Base-by-base conservation (phyloP, 2,888 invertebrate genomes). In the Amorpha juglandis region DNA sequence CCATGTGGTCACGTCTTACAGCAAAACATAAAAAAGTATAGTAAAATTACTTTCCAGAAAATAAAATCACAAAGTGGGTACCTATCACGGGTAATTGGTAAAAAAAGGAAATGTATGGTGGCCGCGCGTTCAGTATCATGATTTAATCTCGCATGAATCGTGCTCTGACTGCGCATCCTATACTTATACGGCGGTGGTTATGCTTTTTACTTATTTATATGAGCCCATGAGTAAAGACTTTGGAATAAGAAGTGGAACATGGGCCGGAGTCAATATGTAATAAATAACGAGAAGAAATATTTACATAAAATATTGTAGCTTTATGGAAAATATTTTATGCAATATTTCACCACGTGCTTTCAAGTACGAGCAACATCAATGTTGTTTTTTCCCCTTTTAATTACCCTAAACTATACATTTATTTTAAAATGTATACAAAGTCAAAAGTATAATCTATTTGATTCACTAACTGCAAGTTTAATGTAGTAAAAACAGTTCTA, bases 51-150 rank as follows among this genome's bases (percentile, higher is more conserved):
- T 58, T 58, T 58, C 58, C 42, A 58, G 19, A 58, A 38, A 58
- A 58, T 58, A 58, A 58, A 42, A 42, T 58, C 42, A 42, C 58
- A 58, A 58, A 58, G 58, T 50, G 48, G 55, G 42, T 48, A 50
- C 7, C 63, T 63, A 72, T 72, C 68, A 67, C 53, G 65, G 42
- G 63, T 69, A 70, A 70, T 69, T 70, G 70, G 68, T 48, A 65
- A 67, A 69, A 71, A 66, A 67, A 65, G 52, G 68, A 48, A 67
- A 68, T 58, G 58, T 58, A 42, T 19, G 42, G 19, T 63, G 66
- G 50, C 21, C n/a, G 48, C 58, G 21, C 66, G 21, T 55, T 11
- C 42, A 52, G 27, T 63, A 65, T 52, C 62, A 52, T 55, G 63
- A 64, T 51, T 62, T 53, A 51, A 58, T 65, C 67, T 21, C 51